Conservation (phyloP, 2,113 vertebrate genomes). For the Ceyx margarethae region DNA sequence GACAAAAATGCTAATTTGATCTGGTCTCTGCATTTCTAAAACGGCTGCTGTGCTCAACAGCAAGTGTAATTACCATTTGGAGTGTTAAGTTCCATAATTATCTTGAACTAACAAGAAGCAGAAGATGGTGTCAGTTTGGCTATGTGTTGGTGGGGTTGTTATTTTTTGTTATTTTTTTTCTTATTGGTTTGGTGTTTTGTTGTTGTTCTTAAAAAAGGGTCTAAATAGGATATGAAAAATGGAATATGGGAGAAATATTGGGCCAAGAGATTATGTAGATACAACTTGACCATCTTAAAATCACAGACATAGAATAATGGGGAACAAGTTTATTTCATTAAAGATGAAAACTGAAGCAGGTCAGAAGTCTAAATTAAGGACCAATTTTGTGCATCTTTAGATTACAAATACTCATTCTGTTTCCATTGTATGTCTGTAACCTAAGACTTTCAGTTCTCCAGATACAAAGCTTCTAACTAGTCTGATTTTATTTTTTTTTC, state of each 20-base stretch:
- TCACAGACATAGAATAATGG: background rate
- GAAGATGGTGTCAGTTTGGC: background rate
- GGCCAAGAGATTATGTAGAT: background rate
- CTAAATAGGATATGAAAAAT: background rate
- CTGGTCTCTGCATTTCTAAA: conserved; percentile 8
- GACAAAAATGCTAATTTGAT: conserved; percentile 25
- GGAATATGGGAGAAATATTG: background rate
- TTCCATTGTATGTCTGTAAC: background rate
- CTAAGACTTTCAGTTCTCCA: background rate
- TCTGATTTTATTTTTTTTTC: background rate
- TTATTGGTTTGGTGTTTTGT: background rate
- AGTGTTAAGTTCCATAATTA: conserved; percentile 35
- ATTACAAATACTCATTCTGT: background rate
- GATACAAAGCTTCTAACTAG: background rate
- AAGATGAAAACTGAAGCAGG: background rate
- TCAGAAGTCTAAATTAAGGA: background rate
- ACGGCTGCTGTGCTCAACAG: background rate
- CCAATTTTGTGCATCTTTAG: background rate
- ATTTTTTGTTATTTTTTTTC: background rate
- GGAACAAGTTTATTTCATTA: background rate
- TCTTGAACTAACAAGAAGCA: conserved; percentile 23
- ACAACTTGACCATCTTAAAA: background rate
- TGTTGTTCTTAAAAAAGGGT: background rate
- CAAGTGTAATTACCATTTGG: conserved; percentile 22
- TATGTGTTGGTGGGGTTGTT: background rate